Percentiles rank a stretch among this genome's conserved stretches.
phyloP scores from a whole-genome alignment of 64 coral and sea anemone genomes.

The Cladopsammia gracilis region DNA sequence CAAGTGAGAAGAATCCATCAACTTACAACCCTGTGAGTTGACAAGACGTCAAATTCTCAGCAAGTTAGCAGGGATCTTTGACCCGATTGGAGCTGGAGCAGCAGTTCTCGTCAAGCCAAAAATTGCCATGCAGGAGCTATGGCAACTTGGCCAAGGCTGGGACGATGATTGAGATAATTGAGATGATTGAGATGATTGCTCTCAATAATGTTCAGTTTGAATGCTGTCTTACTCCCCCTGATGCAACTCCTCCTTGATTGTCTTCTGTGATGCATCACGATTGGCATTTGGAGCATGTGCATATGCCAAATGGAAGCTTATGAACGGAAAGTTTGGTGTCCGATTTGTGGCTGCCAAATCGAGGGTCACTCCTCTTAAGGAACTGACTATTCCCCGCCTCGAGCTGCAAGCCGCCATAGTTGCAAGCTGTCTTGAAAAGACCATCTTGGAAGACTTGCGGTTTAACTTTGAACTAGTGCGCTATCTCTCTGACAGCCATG shows the following conservation, averaged over 20 bases:
- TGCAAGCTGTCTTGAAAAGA: constrained; percentile 7
- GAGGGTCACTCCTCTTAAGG: constrained; percentile 35
- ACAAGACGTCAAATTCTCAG: constrained; percentile 66
- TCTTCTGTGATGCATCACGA: constrained; percentile 53
- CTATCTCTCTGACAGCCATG: constrained; percentile 44
- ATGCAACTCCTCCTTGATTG: constrained; percentile 29
- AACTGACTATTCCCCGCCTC: constrained; percentile 16
- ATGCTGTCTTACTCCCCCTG: constrained; percentile 29
- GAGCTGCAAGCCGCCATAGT: constrained; percentile 32
- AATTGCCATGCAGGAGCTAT: constrained; percentile 52
- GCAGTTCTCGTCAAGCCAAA: constrained; percentile 47
- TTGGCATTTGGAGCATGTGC: constrained; percentile 72
- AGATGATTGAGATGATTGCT: constrained; percentile 19
- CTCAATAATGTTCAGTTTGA: constrained; percentile 35
- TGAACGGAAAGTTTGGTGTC: constrained; percentile 23
- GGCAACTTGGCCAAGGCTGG: constrained; percentile 49
- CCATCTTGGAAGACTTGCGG: constrained; percentile 19
- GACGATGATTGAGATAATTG: too few species aligned
- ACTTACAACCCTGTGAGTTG: neutral
- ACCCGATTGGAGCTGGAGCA: constrained; percentile 54
- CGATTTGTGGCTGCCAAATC: constrained; percentile 35
- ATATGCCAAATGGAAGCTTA: constrained; percentile 33
- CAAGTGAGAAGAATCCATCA: neutral
- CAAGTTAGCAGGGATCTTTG: constrained; percentile 50
- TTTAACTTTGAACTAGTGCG: constrained; percentile 5